Evolutionary conservation across 2,113 vertebrate genomes (phyloP), one percentile per base, ranked within the genome.

Genomic region (Nycticorax nycticorax): DNA sequence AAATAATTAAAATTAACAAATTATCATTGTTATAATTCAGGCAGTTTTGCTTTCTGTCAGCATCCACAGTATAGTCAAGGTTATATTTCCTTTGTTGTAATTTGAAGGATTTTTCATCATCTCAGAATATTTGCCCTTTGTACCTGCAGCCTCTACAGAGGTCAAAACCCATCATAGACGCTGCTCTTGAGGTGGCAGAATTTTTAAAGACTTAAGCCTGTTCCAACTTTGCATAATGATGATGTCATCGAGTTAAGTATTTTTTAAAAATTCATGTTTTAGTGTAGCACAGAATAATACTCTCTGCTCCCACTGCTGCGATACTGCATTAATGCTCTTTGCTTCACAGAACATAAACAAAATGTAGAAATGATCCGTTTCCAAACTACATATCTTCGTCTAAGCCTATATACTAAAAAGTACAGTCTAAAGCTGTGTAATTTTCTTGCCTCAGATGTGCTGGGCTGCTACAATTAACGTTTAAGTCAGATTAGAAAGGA

Each of bases 1-100:
- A 97, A 97, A 98, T 98, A 98, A 98, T 98, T 97, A 96, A 98
- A 97, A 96, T 94, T 96, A 95, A 87, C 75, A 98, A 97, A 97
- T 96, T 95, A 97, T 96, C 62, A 90, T 78, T 97, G 85, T 75
- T 95, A 86, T 79, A 96, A 95, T 94, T 94, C 48, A 97, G 85
- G 55, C 77, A 94, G 79, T 96, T 97, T 96, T 89, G 71, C 73
- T 96, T 97, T 93, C 89, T 95, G 72, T 93, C 93, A 96, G 66
- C 43, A 90, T 71, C 82, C 13, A 14, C 92, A 63, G 83, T 75
- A 13, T 8, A 96, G 85, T 94, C 35, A 94, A 88, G 52, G 82
- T 82, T 92, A 48, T 66, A 91, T 75, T 92, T 88, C 62, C 41
- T 93, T 97, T 94, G 66, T 91, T 91, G 19, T 6, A 59, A 93